Conservation (phyloP, 2,888 invertebrate genomes). For the Phyllotreta striolata region DNA sequence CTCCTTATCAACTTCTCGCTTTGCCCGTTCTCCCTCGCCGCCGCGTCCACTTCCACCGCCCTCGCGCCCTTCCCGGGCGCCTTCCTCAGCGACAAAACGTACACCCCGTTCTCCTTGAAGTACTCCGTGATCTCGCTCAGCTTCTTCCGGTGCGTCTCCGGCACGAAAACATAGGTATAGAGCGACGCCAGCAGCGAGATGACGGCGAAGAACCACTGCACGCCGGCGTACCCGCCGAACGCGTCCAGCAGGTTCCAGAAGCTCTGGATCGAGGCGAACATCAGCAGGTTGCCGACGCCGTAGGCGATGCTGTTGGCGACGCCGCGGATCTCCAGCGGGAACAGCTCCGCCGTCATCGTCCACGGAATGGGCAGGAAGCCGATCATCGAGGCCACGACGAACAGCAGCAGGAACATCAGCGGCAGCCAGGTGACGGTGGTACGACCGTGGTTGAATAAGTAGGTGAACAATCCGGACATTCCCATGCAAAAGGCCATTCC, state of each 20-base stretch:
- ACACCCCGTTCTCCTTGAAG: constrained; percentile 58
- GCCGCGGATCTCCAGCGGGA: constrained; percentile 68
- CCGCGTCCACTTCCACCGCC: constrained; percentile 1
- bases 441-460: constrained; percentile 61
- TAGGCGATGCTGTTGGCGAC: constrained; percentile 68
- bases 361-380: constrained; percentile 69
- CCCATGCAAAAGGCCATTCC: constrained; percentile 68
- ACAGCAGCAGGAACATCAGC: constrained; percentile 63
- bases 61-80: constrained; percentile 26
- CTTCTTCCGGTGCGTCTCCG: constrained; percentile 64
- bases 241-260: constrained; percentile 57
- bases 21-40: constrained; percentile 43
- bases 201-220: constrained; percentile 67
- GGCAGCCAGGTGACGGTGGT: constrained; percentile 62
- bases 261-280: constrained; percentile 67
- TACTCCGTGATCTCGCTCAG: constrained; percentile 64
- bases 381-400: constrained; percentile 68
- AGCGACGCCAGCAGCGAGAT: constrained; percentile 59
- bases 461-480: constrained; percentile 66
- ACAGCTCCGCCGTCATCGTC: constrained; percentile 73
- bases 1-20: constrained; percentile 43
- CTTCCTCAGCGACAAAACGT: constrained; percentile 45
- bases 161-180: constrained; percentile 62
- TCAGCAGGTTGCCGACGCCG: constrained; percentile 66
- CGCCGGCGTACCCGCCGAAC: constrained; percentile 62